These are phyloP conservation scores for Graphium colonna DNA, from an alignment of 2,888 invertebrate genomes.

Conservation along the genomic window DNA sequence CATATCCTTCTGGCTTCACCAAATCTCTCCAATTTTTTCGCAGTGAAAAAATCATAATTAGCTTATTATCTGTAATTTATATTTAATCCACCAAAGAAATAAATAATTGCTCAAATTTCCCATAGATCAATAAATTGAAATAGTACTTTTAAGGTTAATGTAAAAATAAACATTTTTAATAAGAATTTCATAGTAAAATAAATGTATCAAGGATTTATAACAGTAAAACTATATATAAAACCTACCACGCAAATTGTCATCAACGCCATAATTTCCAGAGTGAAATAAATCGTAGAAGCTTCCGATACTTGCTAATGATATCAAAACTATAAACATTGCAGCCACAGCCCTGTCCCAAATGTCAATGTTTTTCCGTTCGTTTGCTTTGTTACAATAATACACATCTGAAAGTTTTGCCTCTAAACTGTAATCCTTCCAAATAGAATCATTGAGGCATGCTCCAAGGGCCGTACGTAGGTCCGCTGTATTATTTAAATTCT, in stretches of 20 bases:
- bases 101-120: no score
- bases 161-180: no score
- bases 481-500: background rate
- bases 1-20: background rate
- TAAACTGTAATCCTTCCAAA: conserved; percentile 11
- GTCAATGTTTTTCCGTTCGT: conserved; percentile 5
- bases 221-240: no score
- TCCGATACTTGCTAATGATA: background rate
- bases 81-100: no score
- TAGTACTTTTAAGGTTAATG: no score
- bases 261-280: background rate
- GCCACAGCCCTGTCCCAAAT: conserved; percentile 3
- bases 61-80: conserved; percentile 2
- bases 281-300: conserved; percentile 4
- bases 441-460: conserved; percentile 8
- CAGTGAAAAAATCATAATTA: conserved; percentile 13
- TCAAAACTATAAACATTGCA: background rate
- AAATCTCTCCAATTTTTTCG: conserved; percentile 13
- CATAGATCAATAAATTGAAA: no score
- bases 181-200: no score
- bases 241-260: background rate
- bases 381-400: conserved; percentile 4
- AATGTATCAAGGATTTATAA: no score
- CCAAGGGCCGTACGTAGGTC: conserved; percentile 1
- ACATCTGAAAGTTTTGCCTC: conserved; percentile 12